These are phyloP conservation scores for Stomatorhinus ivindoensis DNA, from an alignment of 2,113 vertebrate species.

Conservation along the genomic window DNA sequence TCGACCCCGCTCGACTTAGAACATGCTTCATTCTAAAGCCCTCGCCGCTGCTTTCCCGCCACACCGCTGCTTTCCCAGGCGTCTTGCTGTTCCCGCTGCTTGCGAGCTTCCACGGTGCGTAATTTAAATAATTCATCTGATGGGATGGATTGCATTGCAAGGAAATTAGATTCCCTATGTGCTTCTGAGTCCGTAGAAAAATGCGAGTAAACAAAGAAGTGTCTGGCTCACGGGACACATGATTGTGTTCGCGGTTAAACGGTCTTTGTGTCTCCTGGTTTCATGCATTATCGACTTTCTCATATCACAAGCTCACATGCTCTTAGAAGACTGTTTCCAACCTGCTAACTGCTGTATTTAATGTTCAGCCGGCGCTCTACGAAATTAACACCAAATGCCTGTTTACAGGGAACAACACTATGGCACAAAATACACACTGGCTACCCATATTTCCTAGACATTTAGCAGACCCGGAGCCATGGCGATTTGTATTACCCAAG, in stretches of 20 bases:
- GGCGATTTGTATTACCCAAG: slow-evolving; percentile 59
- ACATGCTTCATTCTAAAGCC: neutral
- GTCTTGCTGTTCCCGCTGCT: slow-evolving; percentile 33
- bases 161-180: slow-evolving; percentile 43
- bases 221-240: slow-evolving; percentile 5
- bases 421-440: neutral
- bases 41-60: neutral
- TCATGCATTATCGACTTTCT: neutral
- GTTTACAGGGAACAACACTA: neutral
- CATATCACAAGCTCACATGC: neutral
- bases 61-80: neutral
- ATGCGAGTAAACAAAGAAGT: slow-evolving; percentile 41
- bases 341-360: neutral
- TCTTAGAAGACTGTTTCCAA: neutral
- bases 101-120: slow-evolving; percentile 41
- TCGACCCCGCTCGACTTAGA: slow-evolving; percentile 4
- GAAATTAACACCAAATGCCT: neutral
- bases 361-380: neutral
- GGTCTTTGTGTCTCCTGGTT: neutral
- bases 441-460: slow-evolving; percentile 21
- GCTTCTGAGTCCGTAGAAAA: slow-evolving; percentile 43
- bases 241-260: neutral
- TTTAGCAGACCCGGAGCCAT: slow-evolving; percentile 32
- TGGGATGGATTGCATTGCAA: slow-evolving; percentile 49
- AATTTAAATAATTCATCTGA: slow-evolving; percentile 55